phyloP scores from a whole-genome alignment of 2,797 vertebrate species.

The Pangasius krempfi region DNA sequence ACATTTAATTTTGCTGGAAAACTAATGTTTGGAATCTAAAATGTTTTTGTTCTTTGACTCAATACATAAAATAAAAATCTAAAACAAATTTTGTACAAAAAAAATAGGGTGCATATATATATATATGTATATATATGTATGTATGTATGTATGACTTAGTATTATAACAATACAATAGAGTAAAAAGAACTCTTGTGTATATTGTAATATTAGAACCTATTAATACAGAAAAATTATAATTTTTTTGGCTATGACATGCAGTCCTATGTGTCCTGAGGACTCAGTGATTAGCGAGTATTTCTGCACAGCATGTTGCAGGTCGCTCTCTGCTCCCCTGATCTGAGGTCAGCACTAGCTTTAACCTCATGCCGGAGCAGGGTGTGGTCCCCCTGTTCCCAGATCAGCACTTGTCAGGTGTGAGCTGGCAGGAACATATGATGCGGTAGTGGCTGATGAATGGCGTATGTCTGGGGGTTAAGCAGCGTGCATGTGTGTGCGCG shows the following conservation, averaged over 20 bases:
- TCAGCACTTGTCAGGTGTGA: constrained; percentile 1
- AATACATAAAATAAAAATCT: too few species aligned
- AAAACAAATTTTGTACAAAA: too few species aligned
- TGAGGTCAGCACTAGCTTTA: constrained; percentile 17
- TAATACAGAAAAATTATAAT: neutral
- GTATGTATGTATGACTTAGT: too few species aligned
- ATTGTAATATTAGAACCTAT: neutral
- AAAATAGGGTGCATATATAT: too few species aligned
- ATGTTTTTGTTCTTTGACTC: too few species aligned
- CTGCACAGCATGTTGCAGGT: neutral
- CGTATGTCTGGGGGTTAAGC: constrained; percentile 40
- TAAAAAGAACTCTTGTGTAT: neutral
- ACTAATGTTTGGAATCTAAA: too few species aligned
- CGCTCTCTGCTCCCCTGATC: neutral
- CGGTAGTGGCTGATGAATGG: constrained; percentile 39
- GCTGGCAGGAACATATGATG: constrained; percentile 28
- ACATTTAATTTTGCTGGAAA: too few species aligned
- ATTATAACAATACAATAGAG: too few species aligned
- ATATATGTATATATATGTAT: too few species aligned
- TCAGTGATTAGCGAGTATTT: neutral
- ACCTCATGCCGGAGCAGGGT: neutral
- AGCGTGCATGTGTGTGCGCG: neutral
- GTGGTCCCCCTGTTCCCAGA: constrained; percentile 11
- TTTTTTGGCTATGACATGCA: neutral
- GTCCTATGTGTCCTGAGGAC: neutral